Percentiles rank a stretch among this genome's conserved stretches.
These are phyloP conservation scores for Adelphocoris suturalis DNA, from an alignment of 2,888 invertebrate species.

Conservation along the genomic window DNA sequence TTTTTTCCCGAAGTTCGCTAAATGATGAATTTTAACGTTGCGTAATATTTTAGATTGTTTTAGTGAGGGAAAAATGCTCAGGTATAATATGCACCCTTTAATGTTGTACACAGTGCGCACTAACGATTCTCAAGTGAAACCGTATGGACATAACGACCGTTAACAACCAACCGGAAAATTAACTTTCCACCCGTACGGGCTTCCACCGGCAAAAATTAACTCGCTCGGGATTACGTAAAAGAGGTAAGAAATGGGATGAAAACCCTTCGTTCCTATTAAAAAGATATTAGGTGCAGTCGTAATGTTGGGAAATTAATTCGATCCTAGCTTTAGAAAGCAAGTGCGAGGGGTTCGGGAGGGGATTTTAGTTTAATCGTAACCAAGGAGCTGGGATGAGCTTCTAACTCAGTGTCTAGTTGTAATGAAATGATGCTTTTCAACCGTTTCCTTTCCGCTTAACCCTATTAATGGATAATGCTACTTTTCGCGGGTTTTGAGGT, in stretches of 20 bases:
- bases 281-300: constrained; percentile 10
- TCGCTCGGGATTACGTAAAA: background rate
- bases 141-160: background rate
- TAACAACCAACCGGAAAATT: constrained; percentile 17
- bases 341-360: background rate
- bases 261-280: constrained; percentile 21
- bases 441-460: constrained; percentile 17
- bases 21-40: too few relatives aligned
- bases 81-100: too few relatives aligned
- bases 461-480: background rate
- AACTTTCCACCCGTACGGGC: background rate
- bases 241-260: constrained; percentile 12
- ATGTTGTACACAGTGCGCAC: too few relatives aligned
- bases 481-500: background rate
- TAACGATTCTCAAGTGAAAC: background rate
- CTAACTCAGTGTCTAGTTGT: constrained; percentile 13
- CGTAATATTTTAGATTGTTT: too few relatives aligned
- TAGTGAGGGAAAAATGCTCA: too few relatives aligned
- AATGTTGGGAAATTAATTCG: constrained; percentile 21
- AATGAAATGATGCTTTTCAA: constrained; percentile 19
- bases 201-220: background rate
- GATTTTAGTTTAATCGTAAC: constrained; percentile 1
- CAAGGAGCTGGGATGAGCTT: background rate
- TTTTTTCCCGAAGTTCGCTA: too few relatives aligned
- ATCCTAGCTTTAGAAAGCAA: constrained; percentile 3